Evolutionary conservation across 2,797 vertebrate species (phyloP).

Genomic region (Clarias laeviceps): DNA sequence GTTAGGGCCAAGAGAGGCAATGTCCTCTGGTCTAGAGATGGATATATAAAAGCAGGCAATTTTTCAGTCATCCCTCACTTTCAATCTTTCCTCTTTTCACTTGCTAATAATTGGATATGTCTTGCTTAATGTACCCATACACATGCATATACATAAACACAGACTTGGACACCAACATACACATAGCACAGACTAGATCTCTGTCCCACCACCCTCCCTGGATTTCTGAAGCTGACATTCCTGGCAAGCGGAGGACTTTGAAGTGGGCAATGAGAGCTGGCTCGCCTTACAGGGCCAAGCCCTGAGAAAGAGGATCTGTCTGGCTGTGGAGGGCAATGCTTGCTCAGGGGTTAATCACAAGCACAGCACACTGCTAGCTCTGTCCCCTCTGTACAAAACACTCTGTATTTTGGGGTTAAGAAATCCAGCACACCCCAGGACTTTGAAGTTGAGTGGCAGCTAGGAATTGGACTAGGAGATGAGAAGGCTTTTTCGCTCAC

Average conservation of each 20-base stretch:
- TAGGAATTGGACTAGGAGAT: constrained; percentile 71
- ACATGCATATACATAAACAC: constrained; percentile 33
- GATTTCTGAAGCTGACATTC: constrained; percentile 86
- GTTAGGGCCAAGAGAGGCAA: constrained; percentile 51
- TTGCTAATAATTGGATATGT: constrained; percentile 25
- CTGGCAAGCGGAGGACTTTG: constrained; percentile 80
- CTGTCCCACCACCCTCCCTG: constrained; percentile 59
- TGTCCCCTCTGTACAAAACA: constrained; percentile 75
- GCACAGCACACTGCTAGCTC: constrained; percentile 78
- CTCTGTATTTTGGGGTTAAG: constrained; percentile 77
- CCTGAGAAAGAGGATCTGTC: constrained; percentile 82
- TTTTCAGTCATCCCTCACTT: constrained; percentile 45
- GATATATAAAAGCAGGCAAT: constrained; percentile 27
- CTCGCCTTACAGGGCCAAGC: constrained; percentile 83
- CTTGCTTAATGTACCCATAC: constrained; percentile 35
- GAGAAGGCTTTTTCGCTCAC: constrained; percentile 55
- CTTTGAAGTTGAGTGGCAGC: constrained; percentile 77
- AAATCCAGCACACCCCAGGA: constrained; percentile 68
- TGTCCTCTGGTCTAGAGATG: constrained; percentile 61
- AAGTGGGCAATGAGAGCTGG: constrained; percentile 80
- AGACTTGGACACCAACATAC: constrained; percentile 16
- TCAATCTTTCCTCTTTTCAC: constrained; percentile 21
- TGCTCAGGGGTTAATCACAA: constrained; percentile 83
- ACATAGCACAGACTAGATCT: constrained; percentile 42
- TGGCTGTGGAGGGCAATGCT: constrained; percentile 78